Base-by-base conservation (phyloP, 1,140 invertebrate genomes). In the Dermatophagoides farinae region DNA sequence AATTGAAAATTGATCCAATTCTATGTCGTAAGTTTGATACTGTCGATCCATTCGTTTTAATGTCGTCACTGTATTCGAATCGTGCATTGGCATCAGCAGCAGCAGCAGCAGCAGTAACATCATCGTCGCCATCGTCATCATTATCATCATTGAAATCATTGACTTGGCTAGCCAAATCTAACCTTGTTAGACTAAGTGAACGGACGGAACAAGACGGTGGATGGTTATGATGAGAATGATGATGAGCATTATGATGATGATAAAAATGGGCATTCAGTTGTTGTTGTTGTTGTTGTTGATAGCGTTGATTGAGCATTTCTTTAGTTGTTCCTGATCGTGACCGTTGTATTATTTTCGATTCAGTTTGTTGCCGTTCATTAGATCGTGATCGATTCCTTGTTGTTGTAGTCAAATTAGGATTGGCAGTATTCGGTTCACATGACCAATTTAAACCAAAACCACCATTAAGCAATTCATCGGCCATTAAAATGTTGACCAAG, bases 401-500 rank as follows among this genome's bases (percentile, higher is more conserved):
- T 4, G 2, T 31, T 31, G 31, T 4, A 31, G 8, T 31, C 8
- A n/a, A 31, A 25, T 22, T 22, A 39, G 14, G 14, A 22, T 22
- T 22, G 1, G 16, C 11, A 4, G 23, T 16, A 4, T 1, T 47
- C 9, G 46, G 46, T 23, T 23, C 46, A 47, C 1, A 18, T 23
- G 46, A 18, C 46, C 22, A 18, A 20, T 23, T 38, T 14, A 58
- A 25, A n/a, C 11, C 43, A n/a, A 44, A 14, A 11, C 43, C 58
- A 14, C 43, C 40, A 49, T 58, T 44, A 1, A 44, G 16, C 4
- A 31, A 14, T 40, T 63, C 62, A 22, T 62, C 62, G 9, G 51
- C 60, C 50, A 67, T 50, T 14, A 67, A 50, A 71, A 90, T 88
- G 67, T 90, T 90, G 1, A 91, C 86, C 63, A 91, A 71, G 67